These are phyloP conservation scores for Darevskia mixta DNA, from an alignment of 2,797 vertebrate genomes.

Conservation along the genomic window DNA sequence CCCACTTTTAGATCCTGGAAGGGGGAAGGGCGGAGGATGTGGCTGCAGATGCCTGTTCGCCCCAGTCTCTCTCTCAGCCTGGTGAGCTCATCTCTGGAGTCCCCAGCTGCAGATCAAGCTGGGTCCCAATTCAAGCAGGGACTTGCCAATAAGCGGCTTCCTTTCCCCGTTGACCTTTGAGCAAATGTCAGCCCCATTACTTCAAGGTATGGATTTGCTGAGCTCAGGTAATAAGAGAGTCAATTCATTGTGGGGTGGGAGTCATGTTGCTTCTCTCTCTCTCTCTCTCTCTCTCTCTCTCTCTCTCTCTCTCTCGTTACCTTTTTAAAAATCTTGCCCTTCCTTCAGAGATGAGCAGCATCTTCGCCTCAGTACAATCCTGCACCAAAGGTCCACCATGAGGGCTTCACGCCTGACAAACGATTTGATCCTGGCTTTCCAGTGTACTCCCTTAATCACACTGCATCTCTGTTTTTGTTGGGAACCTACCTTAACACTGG, in stretches of 20 bases:
- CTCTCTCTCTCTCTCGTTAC: too few relatives aligned
- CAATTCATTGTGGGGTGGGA: neutral
- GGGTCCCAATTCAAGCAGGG: neutral
- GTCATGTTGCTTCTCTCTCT: neutral
- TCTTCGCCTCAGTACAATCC: neutral
- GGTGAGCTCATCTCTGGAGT: neutral
- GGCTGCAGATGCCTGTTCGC: neutral
- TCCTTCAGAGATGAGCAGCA: neutral
- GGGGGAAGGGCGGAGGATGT: neutral
- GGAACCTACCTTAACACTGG: neutral
- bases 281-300: too few relatives aligned
- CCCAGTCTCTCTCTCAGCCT: neutral
- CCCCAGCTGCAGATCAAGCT: neutral
- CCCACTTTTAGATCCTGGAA: neutral
- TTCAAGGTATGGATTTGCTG: neutral
- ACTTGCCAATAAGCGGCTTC: neutral
- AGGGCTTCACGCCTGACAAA: neutral
- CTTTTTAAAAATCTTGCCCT: neutral
- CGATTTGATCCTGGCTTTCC: neutral
- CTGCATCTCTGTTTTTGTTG: neutral
- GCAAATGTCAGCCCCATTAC: neutral
- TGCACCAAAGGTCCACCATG: too few relatives aligned
- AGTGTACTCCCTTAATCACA: neutral
- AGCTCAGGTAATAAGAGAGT: neutral
- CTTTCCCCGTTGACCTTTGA: neutral